A percentile compares a stretch with the other conserved stretches of the same genome.
These are phyloP conservation scores for Rhinophrynus dorsalis DNA, from an alignment of 2,797 vertebrate species.

Conservation along the genomic window DNA sequence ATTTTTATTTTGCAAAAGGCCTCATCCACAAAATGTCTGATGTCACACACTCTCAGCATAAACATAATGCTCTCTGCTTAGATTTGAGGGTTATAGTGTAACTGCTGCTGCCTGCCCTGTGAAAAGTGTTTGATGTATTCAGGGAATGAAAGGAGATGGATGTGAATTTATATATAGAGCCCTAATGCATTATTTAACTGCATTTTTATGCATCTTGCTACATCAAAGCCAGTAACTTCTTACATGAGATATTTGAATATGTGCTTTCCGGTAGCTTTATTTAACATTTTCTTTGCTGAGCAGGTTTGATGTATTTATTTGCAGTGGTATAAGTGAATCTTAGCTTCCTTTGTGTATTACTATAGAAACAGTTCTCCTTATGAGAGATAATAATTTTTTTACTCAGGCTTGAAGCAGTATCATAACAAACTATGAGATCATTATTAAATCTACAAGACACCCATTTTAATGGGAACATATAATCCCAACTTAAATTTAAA, in stretches of 20 bases:
- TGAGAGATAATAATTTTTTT: too few species aligned
- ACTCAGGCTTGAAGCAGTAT: too few species aligned
- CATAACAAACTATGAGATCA: too few species aligned
- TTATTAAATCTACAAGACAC: too few species aligned
- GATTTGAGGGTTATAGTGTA: background rate
- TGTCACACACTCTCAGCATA: slow-evolving; percentile 7
- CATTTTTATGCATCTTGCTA: too few species aligned
- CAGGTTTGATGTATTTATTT: background rate
- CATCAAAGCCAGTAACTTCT: slow-evolving; percentile 8
- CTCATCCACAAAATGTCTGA: background rate
- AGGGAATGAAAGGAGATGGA: slow-evolving; percentile 20
- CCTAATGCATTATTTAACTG: slow-evolving; percentile 31
- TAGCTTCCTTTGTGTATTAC: too few species aligned
- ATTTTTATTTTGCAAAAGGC: background rate
- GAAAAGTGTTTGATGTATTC: slow-evolving; percentile 19
- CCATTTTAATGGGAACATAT: too few species aligned
- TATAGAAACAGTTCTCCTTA: too few species aligned
- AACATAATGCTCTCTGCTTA: background rate
- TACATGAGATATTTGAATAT: background rate
- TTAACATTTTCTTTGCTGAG: background rate
- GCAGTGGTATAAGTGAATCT: background rate
- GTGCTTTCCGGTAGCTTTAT: background rate
- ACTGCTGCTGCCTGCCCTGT: slow-evolving; percentile 1
- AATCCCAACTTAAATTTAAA: too few species aligned
- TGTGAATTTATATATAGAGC: slow-evolving; percentile 26